These are phyloP conservation scores for Porites rus DNA, from an alignment of 92 coral and sea anemone species.

Conservation along the genomic window DNA sequence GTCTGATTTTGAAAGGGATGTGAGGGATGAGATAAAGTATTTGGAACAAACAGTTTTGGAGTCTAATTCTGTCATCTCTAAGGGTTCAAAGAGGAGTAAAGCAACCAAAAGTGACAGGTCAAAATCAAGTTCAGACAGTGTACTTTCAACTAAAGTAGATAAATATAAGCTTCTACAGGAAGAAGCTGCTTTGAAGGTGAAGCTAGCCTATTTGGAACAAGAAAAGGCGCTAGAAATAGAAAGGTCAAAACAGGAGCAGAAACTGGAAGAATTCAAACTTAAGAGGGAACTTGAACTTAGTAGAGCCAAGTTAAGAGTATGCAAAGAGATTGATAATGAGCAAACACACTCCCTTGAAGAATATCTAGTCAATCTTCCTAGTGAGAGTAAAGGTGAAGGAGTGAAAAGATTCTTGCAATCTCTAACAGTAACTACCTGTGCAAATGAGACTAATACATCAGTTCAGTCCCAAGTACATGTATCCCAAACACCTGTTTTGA, in stretches of 20 bases:
- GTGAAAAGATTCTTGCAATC: constrained; percentile 12
- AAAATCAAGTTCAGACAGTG: neutral
- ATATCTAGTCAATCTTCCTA: constrained; percentile 1
- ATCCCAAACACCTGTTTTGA: neutral
- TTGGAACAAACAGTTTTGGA: constrained; percentile 2
- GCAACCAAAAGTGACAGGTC: neutral
- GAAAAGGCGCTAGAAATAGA: too few relatives aligned
- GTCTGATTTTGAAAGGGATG: constrained; percentile 19
- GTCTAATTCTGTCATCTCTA: constrained; percentile 5
- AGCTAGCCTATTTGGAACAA: too few relatives aligned
- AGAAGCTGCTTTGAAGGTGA: too few relatives aligned
- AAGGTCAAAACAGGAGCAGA: neutral
- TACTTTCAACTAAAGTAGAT: too few relatives aligned
- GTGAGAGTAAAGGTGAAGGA: constrained; percentile 7
- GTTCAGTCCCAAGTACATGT: neutral
- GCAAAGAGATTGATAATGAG: constrained; percentile 5
- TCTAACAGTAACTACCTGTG: constrained; percentile 13
- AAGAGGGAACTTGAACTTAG: too few relatives aligned
- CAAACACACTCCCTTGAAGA: constrained; percentile 8
- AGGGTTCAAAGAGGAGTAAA: constrained; percentile 10
- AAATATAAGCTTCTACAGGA: too few relatives aligned
- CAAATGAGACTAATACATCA: neutral
- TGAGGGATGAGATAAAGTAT: constrained; percentile 12
- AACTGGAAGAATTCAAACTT: too few relatives aligned
- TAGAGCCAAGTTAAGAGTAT: neutral